Evolutionary conservation across 1,140 invertebrate genomes (phyloP).

Genomic region (Tetranychus urticae): DNA sequence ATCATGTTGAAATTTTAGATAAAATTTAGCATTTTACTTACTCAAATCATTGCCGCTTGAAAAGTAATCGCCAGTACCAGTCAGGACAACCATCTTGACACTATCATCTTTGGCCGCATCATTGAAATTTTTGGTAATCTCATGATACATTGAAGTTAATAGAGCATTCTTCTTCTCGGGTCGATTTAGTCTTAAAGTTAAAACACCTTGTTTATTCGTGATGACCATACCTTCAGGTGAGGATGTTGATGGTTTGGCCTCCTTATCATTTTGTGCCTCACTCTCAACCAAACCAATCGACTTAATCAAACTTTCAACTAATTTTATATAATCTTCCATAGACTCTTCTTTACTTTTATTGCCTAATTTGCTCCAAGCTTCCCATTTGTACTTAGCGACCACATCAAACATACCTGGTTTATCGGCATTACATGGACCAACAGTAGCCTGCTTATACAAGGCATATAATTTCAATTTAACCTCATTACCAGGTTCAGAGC

Average conservation of each 20-base stretch:
- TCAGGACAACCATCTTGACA: slow-evolving; percentile 35
- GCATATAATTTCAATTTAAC: slow-evolving; percentile 32
- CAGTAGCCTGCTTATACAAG: slow-evolving; percentile 33
- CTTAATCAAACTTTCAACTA: slow-evolving; percentile 18
- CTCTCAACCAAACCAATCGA: background rate
- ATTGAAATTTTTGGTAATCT: slow-evolving; percentile 33
- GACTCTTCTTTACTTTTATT: slow-evolving; percentile 23
- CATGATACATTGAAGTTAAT: slow-evolving; percentile 32
- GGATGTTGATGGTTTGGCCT: background rate
- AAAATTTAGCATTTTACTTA: background rate
- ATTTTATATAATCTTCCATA: slow-evolving; percentile 15
- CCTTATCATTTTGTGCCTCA: background rate
- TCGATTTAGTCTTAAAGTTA: slow-evolving; percentile 41
- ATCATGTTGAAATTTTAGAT: too few relatives aligned
- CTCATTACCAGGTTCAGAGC: slow-evolving; percentile 22
- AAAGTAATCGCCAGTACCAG: slow-evolving; percentile 46
- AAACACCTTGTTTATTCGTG: slow-evolving; percentile 4
- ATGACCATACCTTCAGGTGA: background rate
- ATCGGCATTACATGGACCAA: slow-evolving; percentile 25
- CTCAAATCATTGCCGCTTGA: slow-evolving; percentile 63
- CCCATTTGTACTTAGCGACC: slow-evolving; percentile 35
- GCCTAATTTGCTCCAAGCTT: slow-evolving; percentile 31
- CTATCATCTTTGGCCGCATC: slow-evolving; percentile 37
- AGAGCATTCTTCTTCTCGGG: slow-evolving; percentile 36
- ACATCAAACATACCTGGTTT: slow-evolving; percentile 36